phyloP scores from a whole-genome alignment of 2,888 invertebrate genomes.

The Stenotaenia linearis region DNA sequence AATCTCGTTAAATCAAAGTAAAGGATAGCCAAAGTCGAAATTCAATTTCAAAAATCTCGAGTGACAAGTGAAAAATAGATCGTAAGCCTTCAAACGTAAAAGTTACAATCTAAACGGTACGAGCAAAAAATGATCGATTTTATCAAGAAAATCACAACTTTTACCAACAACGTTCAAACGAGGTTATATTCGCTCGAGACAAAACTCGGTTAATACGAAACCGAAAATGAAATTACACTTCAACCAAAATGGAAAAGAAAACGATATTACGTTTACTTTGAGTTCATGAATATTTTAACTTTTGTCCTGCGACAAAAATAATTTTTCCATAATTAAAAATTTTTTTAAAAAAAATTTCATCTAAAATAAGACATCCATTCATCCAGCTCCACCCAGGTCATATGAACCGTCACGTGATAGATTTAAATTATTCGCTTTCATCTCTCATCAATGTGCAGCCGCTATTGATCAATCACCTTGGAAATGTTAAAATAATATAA shows the following conservation, averaged over 20 bases:
- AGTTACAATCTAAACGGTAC: too few relatives aligned
- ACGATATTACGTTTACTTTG: background rate
- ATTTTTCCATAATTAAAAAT: too few relatives aligned
- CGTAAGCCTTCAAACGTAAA: too few relatives aligned
- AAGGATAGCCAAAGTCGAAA: background rate
- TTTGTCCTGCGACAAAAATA: too few relatives aligned
- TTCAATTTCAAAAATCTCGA: background rate
- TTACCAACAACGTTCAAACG: background rate
- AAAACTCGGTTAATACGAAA: background rate
- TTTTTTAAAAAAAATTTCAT: too few relatives aligned
- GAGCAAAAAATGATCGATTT: too few relatives aligned
- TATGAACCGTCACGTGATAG: background rate
- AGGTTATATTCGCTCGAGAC: constrained; percentile 2
- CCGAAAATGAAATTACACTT: background rate
- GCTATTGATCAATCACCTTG: background rate
- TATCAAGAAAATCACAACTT: background rate
- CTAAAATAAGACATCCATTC: background rate
- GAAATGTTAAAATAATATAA: background rate
- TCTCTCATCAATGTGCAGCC: background rate
- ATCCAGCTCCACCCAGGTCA: background rate
- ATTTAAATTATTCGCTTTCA: background rate
- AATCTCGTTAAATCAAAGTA: background rate
- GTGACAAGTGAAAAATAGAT: background rate
- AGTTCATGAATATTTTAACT: background rate
- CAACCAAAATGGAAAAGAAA: background rate